Base-by-base conservation (phyloP, 2,888 invertebrate species). In the Ormyrus rosae region DNA sequence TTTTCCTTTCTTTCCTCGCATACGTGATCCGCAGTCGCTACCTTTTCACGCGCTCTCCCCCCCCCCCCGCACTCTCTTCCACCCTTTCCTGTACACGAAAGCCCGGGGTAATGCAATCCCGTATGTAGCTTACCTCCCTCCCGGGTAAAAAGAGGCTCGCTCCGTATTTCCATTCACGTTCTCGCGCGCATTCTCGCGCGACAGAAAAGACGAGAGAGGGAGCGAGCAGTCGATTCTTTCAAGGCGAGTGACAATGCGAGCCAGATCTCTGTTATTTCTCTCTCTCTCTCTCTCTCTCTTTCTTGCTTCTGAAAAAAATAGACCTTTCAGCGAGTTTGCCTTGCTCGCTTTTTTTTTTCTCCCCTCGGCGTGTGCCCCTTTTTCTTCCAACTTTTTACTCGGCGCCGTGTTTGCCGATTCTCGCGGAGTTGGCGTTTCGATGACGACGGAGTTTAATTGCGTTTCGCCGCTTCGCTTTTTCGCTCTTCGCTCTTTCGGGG, bases 221-320 rank as follows among this genome's bases (percentile, higher is more conserved):
- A 70, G 48, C 48, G 70, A 58, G 70, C 6, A 50, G 10, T 61
- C 61, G 58, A 70, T 70, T 71, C 71, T 71, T 61, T 61, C 71
- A n/a, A 51, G 50, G 50, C 11, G 11, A 69, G 56, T 19, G 60
- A 71, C 71, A 71, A 71, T 71, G 61, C 34, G 34, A 9, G 58
- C 56, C 13, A 58, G 56, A 58, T 46, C 34, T 58, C 60, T 71
- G 11, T 70, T 70, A 71, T 60, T 61, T 34, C 60, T 7, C 11
- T 71, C 11, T n/a, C 50, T 58, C 7, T 6, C 34, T 6, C 45
- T 55, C 46, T 55, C 19, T 5, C 19, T 55, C 46, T 55, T 2
- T 5, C 19, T n/a, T 34, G 34, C 45, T 13, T 46, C 7, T 46
- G n/a, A 34, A 19, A 19, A 19, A 19, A 19, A 19, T 19, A 19